Evolutionary conservation across 2,113 vertebrate genomes (phyloP).

Genomic region (Choloepus hoffmanni): DNA sequence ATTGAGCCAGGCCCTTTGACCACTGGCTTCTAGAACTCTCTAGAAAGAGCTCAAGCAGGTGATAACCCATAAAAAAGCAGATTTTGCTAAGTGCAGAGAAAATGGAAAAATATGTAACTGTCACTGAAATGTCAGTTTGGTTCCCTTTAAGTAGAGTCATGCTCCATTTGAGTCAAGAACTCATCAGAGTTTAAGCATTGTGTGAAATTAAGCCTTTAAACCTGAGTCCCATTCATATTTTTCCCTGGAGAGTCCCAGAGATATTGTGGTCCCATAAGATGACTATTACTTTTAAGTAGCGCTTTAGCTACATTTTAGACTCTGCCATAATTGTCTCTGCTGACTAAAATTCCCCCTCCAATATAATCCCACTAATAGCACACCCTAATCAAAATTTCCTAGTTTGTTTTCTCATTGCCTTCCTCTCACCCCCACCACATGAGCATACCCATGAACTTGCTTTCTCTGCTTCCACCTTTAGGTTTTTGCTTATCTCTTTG

Average conservation of each 20-base stretch:
- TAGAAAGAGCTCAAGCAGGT: not conserved
- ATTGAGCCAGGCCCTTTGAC: not conserved
- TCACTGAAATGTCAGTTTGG: conserved; percentile 25
- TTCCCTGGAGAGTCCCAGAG: not conserved
- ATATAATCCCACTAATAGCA: not conserved
- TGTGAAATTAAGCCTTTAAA: conserved; percentile 48
- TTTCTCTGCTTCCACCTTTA: not conserved
- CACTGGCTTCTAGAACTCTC: not conserved
- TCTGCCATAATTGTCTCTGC: not conserved
- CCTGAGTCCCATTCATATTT: conserved; percentile 29
- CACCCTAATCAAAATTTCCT: not conserved
- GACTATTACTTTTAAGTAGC: not conserved
- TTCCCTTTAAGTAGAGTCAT: not conserved
- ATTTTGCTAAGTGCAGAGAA: conserved; percentile 16
- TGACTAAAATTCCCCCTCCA: not conserved
- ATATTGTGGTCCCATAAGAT: not conserved
- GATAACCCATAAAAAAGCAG: not conserved
- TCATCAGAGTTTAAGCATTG: conserved; percentile 13
- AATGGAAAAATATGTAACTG: not conserved
- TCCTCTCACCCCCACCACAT: not conserved
- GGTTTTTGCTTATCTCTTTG: not conserved
- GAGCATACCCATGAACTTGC: not conserved
- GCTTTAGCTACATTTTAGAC: conserved; percentile 26
- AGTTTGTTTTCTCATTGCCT: no score
- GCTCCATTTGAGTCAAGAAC: conserved; percentile 39